These are phyloP conservation scores for Rattus rattus DNA, from an alignment of 2,113 vertebrate species.

Conservation along the genomic window DNA sequence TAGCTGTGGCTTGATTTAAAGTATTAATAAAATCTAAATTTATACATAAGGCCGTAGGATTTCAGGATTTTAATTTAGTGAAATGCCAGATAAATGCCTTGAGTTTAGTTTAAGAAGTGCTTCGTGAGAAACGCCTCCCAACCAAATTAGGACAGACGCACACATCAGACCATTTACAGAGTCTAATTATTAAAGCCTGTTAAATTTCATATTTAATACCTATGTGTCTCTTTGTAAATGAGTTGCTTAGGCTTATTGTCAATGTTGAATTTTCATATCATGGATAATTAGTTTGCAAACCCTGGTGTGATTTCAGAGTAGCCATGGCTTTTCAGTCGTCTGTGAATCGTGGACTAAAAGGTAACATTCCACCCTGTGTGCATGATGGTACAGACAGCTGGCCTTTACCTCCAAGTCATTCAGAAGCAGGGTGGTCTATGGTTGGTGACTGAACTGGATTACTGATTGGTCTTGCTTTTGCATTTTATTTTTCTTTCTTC, in stretches of 20 bases:
- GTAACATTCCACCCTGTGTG: conserved; percentile 15
- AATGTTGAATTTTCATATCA: conserved; percentile 62
- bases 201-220: conserved; percentile 84
- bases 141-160: conserved; percentile 82
- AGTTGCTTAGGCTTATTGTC: conserved; percentile 74
- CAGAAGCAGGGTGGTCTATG: not conserved
- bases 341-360: conserved; percentile 73
- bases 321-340: conserved; percentile 69
- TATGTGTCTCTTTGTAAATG: conserved; percentile 72
- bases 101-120: conserved; percentile 81
- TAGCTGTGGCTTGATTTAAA: conserved; percentile 85
- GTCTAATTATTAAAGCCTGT: conserved; percentile 84
- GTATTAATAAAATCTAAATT: conserved; percentile 88
- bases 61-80: conserved; percentile 86
- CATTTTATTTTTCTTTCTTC: not conserved
- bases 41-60: conserved; percentile 80
- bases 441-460: not conserved
- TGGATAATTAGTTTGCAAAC: conserved; percentile 81
- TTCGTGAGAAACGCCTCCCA: conserved; percentile 78
- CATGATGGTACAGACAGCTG: conserved; percentile 7
- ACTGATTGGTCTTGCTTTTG: not conserved
- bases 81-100: conserved; percentile 83
- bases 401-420: not conserved
- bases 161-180: conserved; percentile 82
- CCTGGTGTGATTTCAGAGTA: conserved; percentile 81